phyloP scores from a whole-genome alignment of 2,797 vertebrate species.

The Channallabes apus region DNA sequence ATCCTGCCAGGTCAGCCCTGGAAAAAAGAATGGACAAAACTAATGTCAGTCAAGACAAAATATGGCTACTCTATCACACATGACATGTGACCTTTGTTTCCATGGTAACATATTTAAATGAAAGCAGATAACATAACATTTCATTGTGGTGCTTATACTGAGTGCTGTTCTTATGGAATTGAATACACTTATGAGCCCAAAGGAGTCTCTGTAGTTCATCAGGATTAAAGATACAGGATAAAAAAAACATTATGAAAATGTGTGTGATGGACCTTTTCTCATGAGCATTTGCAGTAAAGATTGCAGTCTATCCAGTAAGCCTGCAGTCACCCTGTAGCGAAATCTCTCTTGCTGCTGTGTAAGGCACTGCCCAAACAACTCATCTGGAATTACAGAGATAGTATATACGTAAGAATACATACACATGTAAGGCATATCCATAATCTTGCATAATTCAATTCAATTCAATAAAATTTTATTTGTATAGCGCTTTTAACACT shows the following conservation, averaged over 20 bases:
- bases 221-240: conserved; percentile 12
- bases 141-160: conserved; percentile 9
- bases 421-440: background rate
- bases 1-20: conserved; percentile 92
- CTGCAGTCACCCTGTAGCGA: conserved; percentile 84
- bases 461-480: no score
- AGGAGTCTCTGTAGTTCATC: background rate
- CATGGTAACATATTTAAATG: background rate
- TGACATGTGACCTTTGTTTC: background rate
- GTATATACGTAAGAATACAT: background rate
- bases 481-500: no score
- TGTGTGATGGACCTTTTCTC: conserved; percentile 79
- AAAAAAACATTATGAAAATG: conserved; percentile 5
- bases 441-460: background rate
- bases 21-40: conserved; percentile 16
- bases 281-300: conserved; percentile 87
- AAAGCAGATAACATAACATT: background rate
- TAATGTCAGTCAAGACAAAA: conserved; percentile 1
- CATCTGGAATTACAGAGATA: conserved; percentile 74
- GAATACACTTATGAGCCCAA: conserved; percentile 2
- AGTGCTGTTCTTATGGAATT: conserved; percentile 26
- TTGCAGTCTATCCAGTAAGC: conserved; percentile 85
- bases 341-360: conserved; percentile 71
- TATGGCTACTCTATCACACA: background rate
- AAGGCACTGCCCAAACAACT: conserved; percentile 90